Conservation (phyloP, 2,113 vertebrate species). For the Varanus salvator region DNA sequence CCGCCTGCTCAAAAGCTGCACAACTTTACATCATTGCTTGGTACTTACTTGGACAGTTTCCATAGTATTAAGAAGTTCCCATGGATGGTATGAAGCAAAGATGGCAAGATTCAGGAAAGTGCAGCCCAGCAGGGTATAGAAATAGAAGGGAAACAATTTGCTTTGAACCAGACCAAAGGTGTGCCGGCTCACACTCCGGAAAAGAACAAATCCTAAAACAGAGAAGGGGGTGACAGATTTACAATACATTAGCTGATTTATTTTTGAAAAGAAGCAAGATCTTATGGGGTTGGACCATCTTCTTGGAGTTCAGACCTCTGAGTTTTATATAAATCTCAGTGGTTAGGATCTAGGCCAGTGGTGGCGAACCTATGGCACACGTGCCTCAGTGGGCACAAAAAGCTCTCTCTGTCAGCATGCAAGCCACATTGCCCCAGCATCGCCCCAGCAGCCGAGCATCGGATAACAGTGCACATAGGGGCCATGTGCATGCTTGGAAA, state of each 20-base stretch:
- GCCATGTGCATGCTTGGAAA: too few species aligned
- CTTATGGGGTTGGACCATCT: neutral
- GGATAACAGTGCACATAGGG: too few species aligned
- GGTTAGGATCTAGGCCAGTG: neutral
- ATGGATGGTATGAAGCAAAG: constrained; percentile 79
- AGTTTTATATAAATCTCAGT: neutral
- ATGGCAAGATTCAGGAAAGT: constrained; percentile 80
- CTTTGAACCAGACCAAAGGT: constrained; percentile 89
- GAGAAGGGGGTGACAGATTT: neutral
- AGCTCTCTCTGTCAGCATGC: too few species aligned
- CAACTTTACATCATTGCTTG: neutral
- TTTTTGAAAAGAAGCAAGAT: neutral
- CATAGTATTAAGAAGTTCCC: constrained; percentile 80
- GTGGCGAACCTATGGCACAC: too few species aligned
- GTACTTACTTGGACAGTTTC: constrained; percentile 87
- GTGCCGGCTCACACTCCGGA: constrained; percentile 79
- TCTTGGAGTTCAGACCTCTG: neutral
- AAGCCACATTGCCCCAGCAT: too few species aligned
- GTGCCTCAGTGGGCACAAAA: too few species aligned
- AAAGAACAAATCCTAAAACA: constrained; percentile 82
- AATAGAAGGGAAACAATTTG: constrained; percentile 88
- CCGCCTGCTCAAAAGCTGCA: neutral
- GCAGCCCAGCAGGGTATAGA: constrained; percentile 80
- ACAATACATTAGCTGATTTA: neutral
- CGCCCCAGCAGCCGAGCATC: too few species aligned